These are phyloP conservation scores for Parapsyche elsis DNA, from an alignment of 1,140 invertebrate species.

Conservation along the genomic window DNA sequence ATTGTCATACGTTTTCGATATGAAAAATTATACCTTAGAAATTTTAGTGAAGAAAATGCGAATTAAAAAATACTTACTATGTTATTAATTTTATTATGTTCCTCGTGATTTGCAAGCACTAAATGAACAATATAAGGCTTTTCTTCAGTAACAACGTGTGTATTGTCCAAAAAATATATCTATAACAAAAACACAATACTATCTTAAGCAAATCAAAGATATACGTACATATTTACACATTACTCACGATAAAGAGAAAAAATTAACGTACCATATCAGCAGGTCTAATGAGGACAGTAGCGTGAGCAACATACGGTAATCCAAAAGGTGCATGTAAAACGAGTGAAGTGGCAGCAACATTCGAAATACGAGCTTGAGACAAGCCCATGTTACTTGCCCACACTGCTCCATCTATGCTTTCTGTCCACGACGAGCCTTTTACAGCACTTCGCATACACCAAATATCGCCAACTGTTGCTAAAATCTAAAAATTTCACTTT, in stretches of 20 bases:
- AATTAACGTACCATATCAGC: conserved; percentile 40
- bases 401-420: conserved; percentile 34
- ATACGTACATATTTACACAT: background rate
- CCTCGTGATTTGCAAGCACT: conserved; percentile 47
- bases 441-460: conserved; percentile 51
- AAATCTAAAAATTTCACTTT: conserved; percentile 37
- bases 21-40: too few relatives aligned
- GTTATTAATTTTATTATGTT: conserved; percentile 49
- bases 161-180: conserved; percentile 47
- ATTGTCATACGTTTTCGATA: too few relatives aligned
- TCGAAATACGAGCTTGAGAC: conserved; percentile 41
- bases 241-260: background rate
- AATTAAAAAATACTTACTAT: conserved; percentile 39
- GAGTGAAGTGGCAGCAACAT: conserved; percentile 37
- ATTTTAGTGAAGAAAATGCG: too few relatives aligned
- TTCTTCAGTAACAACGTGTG: conserved; percentile 49
- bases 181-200: conserved; percentile 25
- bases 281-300: conserved; percentile 36
- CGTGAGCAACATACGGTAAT: conserved; percentile 27
- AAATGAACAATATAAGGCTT: conserved; percentile 38
- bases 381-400: conserved; percentile 24
- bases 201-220: background rate
- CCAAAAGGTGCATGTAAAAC: conserved; percentile 2
- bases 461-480: conserved; percentile 51
- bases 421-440: conserved; percentile 9